phyloP scores from a whole-genome alignment of 1,140 invertebrate species.

The Schlechtendalia chinensis region DNA sequence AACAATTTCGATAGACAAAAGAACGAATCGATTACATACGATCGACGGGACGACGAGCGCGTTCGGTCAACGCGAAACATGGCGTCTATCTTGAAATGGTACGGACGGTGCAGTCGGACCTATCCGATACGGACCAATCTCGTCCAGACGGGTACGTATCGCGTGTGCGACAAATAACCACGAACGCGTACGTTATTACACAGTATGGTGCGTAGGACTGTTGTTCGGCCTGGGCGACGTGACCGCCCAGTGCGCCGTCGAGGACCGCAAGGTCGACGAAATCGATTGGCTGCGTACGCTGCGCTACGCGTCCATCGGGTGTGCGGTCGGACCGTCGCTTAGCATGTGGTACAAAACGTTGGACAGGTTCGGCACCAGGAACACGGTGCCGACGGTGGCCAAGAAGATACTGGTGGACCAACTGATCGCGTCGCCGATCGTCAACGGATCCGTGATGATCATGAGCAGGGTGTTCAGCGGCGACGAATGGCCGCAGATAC shows the following conservation, averaged over 20 bases:
- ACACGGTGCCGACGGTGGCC: slow-evolving; percentile 60
- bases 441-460: slow-evolving; percentile 63
- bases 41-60: too few relatives aligned
- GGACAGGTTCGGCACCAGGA: slow-evolving; percentile 62
- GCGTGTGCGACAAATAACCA: too few relatives aligned
- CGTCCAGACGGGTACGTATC: slow-evolving; percentile 28
- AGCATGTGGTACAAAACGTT: slow-evolving; percentile 70
- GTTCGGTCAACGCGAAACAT: too few relatives aligned
- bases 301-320: slow-evolving; percentile 60
- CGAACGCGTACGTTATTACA: too few relatives aligned
- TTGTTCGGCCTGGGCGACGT: slow-evolving; percentile 64
- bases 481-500: slow-evolving; percentile 60
- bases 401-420: slow-evolving; percentile 80
- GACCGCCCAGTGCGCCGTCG: slow-evolving; percentile 61
- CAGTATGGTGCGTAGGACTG: slow-evolving; percentile 56
- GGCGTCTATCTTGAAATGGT: slow-evolving; percentile 34
- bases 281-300: slow-evolving; percentile 58
- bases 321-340: slow-evolving; percentile 65
- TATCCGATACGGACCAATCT: slow-evolving; percentile 37
- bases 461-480: slow-evolving; percentile 65
- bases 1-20: too few relatives aligned
- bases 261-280: slow-evolving; percentile 57
- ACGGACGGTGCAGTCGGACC: slow-evolving; percentile 15
- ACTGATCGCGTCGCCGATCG: slow-evolving; percentile 65
- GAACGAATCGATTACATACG: too few relatives aligned